A percentile compares a stretch with the other conserved stretches of the same genome.
Evolutionary conservation across 2,113 vertebrate species (phyloP).

Genomic region (Promerops cafer): DNA sequence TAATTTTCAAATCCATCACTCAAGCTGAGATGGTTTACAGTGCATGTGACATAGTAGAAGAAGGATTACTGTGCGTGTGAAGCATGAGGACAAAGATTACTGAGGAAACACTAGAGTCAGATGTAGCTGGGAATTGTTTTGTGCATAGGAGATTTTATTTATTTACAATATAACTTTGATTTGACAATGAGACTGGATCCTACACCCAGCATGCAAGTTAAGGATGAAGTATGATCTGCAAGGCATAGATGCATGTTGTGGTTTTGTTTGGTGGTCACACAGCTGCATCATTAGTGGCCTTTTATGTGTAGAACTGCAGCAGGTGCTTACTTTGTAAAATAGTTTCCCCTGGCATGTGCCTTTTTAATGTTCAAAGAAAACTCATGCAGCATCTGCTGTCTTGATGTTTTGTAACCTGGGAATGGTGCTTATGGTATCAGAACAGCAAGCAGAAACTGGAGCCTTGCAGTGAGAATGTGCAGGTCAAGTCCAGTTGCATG

Average conservation of each 20-base stretch:
- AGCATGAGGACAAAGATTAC: constrained; percentile 21
- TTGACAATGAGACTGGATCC: background rate
- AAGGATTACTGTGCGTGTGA: constrained; percentile 14
- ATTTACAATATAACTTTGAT: background rate
- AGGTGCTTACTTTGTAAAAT: constrained; percentile 9
- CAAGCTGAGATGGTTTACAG: constrained; percentile 22
- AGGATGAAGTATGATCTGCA: background rate
- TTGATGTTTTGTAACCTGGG: constrained; percentile 60
- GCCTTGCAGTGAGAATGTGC: background rate
- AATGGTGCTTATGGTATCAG: constrained; percentile 43
- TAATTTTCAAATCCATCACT: constrained; percentile 59
- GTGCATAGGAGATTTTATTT: background rate
- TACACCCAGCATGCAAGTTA: background rate
- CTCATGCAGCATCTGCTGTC: background rate
- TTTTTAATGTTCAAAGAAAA: constrained; percentile 24
- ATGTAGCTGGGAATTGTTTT: background rate
- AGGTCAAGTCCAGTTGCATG: constrained; percentile 3
- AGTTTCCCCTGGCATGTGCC: background rate
- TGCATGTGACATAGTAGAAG: constrained; percentile 26
- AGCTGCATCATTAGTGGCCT: constrained; percentile 38
- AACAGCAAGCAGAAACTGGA: background rate
- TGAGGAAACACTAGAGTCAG: constrained; percentile 18
- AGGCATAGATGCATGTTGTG: background rate
- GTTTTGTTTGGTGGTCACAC: background rate
- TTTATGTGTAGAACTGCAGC: constrained; percentile 12